These are phyloP conservation scores for Nothura maculosa DNA, from an alignment of 2,797 vertebrate genomes.

Conservation along the genomic window DNA sequence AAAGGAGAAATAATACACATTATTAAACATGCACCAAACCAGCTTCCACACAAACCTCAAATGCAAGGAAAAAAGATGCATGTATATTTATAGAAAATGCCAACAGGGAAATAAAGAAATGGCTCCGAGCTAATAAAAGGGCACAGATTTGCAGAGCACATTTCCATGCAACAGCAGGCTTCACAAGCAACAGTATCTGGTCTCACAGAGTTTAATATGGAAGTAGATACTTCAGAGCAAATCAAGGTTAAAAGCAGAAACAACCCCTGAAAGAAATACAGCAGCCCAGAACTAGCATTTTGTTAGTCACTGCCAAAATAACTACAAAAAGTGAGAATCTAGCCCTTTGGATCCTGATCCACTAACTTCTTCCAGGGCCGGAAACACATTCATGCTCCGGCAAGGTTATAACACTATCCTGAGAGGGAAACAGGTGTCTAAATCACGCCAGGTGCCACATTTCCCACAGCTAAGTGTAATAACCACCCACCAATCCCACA, in stretches of 20 bases:
- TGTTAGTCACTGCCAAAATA: not conserved
- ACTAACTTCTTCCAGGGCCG: too few species aligned
- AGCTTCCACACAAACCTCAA: not conserved
- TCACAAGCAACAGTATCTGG: not conserved
- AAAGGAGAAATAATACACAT: not conserved
- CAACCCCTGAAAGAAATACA: not conserved
- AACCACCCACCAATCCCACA: not conserved
- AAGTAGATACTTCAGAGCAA: not conserved
- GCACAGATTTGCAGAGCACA: not conserved
- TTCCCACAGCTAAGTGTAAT: not conserved
- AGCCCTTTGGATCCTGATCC: not conserved
- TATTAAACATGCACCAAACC: not conserved
- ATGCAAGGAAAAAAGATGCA: not conserved
- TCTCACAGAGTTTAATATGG: not conserved
- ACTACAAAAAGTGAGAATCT: not conserved
- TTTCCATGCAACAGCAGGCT: not conserved
- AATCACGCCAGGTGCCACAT: not conserved
- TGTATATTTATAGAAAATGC: not conserved
- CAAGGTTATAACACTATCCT: not conserved
- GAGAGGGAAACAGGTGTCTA: not conserved
- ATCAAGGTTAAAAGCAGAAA: not conserved
- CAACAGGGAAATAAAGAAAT: rapidly evolving
- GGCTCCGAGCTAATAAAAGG: not conserved
- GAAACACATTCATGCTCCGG: not conserved
- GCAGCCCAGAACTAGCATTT: not conserved